Conservation (phyloP, 2,888 invertebrate species). For the Lagria hirta region DNA sequence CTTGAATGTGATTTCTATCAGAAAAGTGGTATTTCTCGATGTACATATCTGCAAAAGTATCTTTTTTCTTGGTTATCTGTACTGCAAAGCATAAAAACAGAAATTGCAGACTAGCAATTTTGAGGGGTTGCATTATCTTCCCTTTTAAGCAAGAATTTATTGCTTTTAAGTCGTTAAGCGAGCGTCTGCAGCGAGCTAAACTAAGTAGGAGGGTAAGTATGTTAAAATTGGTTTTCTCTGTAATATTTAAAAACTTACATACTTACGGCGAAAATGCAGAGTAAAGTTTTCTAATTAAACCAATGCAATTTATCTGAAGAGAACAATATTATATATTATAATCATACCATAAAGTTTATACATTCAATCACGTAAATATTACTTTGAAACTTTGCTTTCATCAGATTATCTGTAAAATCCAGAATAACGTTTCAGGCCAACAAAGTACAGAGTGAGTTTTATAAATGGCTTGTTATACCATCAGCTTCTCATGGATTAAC, state of each 20-base stretch:
- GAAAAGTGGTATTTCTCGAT: too few relatives aligned
- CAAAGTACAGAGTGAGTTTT: constrained; percentile 11
- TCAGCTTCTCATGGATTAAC: constrained; percentile 11
- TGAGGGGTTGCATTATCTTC: constrained; percentile 17
- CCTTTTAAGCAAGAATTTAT: constrained; percentile 19
- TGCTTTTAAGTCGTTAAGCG: constrained; percentile 22
- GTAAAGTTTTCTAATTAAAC: constrained; percentile 13
- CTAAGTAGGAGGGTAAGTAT: constrained; percentile 17
- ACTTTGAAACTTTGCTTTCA: constrained; percentile 14
- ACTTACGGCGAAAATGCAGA: constrained; percentile 8
- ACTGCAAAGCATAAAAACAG: too few relatives aligned
- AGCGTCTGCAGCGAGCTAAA: constrained; percentile 15
- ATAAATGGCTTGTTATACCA: constrained; percentile 6
- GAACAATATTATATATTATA: constrained; percentile 12
- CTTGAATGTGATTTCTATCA: too few relatives aligned
- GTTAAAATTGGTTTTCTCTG: constrained; percentile 20
- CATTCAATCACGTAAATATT: constrained; percentile 14
- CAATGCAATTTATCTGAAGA: constrained; percentile 9
- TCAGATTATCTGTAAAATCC: constrained; percentile 17
- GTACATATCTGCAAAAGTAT: too few relatives aligned
- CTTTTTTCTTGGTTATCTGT: too few relatives aligned
- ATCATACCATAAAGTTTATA: constrained; percentile 3
- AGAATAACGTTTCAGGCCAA: too few relatives aligned
- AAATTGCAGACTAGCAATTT: too few relatives aligned
- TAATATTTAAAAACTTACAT: constrained; percentile 16